Conservation (phyloP, 2,797 vertebrate species). For the Moxostoma hubbsi region DNA sequence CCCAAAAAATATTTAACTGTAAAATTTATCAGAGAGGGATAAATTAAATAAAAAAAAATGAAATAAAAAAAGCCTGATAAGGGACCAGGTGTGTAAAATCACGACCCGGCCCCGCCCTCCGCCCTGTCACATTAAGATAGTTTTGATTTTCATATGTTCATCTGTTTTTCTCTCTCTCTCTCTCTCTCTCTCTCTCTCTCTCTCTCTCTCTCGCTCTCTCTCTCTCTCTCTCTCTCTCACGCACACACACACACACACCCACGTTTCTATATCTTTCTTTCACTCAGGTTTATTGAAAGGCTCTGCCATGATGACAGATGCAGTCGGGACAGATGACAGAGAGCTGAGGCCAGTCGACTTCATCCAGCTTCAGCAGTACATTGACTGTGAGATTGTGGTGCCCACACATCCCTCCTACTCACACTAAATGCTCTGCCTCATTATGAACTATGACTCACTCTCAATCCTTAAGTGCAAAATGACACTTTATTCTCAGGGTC, state of each 20-base stretch:
- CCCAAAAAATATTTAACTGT: too few relatives aligned
- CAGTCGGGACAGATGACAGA: slow-evolving; percentile 71
- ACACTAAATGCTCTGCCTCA: slow-evolving; percentile 54
- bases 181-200: neutral
- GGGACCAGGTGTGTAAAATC: too few relatives aligned
- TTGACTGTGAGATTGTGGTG: slow-evolving; percentile 87
- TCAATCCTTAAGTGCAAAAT: slow-evolving; percentile 20
- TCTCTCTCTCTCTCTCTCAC: neutral
- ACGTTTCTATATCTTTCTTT: neutral
- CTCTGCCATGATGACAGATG: slow-evolving; percentile 74
- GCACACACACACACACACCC: too few relatives aligned
- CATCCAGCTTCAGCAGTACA: slow-evolving; percentile 92
- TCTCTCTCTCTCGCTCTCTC: slow-evolving; percentile 41
- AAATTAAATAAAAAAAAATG: too few relatives aligned
- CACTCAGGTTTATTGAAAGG: slow-evolving; percentile 64
- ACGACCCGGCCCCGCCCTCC: too few relatives aligned
- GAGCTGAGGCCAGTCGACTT: slow-evolving; percentile 91
- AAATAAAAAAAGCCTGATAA: too few relatives aligned
- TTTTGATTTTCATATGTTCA: neutral
- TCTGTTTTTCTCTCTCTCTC: slow-evolving; percentile 24
- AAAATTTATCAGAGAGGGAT: too few relatives aligned
- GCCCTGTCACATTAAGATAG: too few relatives aligned
- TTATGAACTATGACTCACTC: slow-evolving; percentile 31
- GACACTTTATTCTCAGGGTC: slow-evolving; percentile 7
- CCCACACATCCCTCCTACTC: slow-evolving; percentile 64